Conservation (phyloP, 2,888 invertebrate species). For the Harmothoe impar region DNA sequence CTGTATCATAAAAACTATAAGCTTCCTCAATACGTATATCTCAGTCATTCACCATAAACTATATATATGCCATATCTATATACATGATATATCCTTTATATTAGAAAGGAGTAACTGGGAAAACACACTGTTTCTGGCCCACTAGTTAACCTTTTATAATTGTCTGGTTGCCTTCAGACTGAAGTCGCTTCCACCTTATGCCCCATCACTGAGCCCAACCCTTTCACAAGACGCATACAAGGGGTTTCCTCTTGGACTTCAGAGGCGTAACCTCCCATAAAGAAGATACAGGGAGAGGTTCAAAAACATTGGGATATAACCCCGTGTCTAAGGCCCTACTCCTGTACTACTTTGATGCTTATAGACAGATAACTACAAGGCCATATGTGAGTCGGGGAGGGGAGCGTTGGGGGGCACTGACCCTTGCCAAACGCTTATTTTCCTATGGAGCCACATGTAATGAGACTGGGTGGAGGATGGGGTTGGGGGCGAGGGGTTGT, state of each 20-base stretch:
- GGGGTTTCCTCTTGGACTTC: not conserved
- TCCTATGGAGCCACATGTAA: constrained; percentile 35
- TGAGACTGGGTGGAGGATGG: not conserved
- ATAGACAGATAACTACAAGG: constrained; percentile 27
- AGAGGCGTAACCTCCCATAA: not conserved
- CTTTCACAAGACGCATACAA: not conserved
- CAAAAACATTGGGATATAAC: constrained; percentile 43
- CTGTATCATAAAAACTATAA: no score
- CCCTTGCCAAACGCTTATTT: constrained; percentile 23
- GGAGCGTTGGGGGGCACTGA: not conserved
- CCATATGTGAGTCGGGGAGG: constrained; percentile 7
- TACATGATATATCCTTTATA: no score
- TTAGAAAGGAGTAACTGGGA: no score
- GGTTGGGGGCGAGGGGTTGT: not conserved
- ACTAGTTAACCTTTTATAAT: no score
- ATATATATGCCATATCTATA: no score
- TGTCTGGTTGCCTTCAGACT: not conserved
- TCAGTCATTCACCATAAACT: no score
- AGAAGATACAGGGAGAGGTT: not conserved
- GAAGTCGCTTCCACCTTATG: not conserved
- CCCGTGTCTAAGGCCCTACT: not conserved
- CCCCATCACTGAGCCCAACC: not conserved
- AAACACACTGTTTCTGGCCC: no score
- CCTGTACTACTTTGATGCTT: constrained; percentile 49
- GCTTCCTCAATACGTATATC: no score